Base-by-base conservation (phyloP, 2,888 invertebrate species). In the Andrena fulva region DNA sequence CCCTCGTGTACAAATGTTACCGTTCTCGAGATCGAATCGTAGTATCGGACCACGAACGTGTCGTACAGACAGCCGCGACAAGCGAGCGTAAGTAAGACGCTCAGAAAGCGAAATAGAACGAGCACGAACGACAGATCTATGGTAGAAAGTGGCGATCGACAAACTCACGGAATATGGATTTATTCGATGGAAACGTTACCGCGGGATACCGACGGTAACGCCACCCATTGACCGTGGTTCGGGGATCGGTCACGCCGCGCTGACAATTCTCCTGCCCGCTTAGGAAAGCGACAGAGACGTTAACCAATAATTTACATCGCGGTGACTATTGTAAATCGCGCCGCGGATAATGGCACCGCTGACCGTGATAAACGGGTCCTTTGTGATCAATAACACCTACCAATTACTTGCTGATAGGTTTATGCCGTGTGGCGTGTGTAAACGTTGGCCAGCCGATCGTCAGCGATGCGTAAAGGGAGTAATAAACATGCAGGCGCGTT, bases 391-490 rank as follows among this genome's bases (percentile, higher is more conserved):
- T 85, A 85, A 84, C 85, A 85, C 79, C 76, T 80, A 78, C 77
- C 85, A 85, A 85, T 85, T 85, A 85, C 82, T 69, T 62, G 82
- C 50, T 64, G 82, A 85, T 85, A 76, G 80, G 82, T 85, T 82
- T 85, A 82, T 76, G 42, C 62, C 73, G 62, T 62, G 70, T 42
- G 27, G 59, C 33, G 33, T 50, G 68, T 68, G 80, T 72, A 73
- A 77, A 73, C 71, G 77, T 73, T 71, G 54, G 5, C 74, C 77
- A 73, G 24, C 12, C 66, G 74, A 29, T 84, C 80, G 77, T 60
- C 78, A 82, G 73, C 68, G 82, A 75, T 72, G 85, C 85, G 85
- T 85, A 77, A 85, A 85, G 68, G 24, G 12, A 59, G 85, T 79
- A 77, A 82, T 82, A 85, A 81, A 85, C 85, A 77, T 70, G 74